Evolutionary conservation across 2,888 invertebrate species (phyloP), one percentile per base, ranked within the genome.

Genomic region (Volucella bombylans): DNA sequence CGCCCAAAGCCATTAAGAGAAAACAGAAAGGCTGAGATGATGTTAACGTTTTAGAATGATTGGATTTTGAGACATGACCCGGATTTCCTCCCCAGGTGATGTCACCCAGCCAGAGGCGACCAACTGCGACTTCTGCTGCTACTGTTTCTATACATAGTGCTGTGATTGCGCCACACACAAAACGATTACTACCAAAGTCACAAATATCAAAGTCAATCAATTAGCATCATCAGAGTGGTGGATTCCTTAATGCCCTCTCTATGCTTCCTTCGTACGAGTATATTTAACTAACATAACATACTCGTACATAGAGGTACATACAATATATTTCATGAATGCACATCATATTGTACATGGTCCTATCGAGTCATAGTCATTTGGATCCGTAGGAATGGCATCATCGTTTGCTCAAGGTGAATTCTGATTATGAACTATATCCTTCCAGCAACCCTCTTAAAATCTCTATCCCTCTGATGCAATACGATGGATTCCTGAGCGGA

Each of bases 181-280:
- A 31, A 18, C 23, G 1, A 3, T n/a, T 41, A 14, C 23, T 41
- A 12, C 23, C 67, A 54, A 8, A 45, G 38, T 31, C 10, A 55
- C 47, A 8, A 38, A 45, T 45, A 55, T 39, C 55, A 39, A 65
- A 74, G 57, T 67, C 67, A 76, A 76, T 76, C 65, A 67, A 76
- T 76, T 76, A 76, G 59, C 76, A 67, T 31, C 31, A 31, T 67
- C 59, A 11, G 12, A 67, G 41, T 38, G n/a, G 47, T 45, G 14
- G 23, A 31, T 31, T 31, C 31, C 31, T 31, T 31, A 31, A 31
- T 31, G 6, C 31, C 31, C 31, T 31, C 31, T 31, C 31, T 6
- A 31, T 31, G 31, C 31, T 31, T 31, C 6, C 1, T 31, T 1
- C 31, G 31, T 31, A 3, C 23, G n/a, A n/a, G n/a, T n/a, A 23